A percentile compares a stretch with the other conserved stretches of the same genome.
phyloP scores from a whole-genome alignment of 2,113 vertebrate species.

The Nothoprocta pentlandii region DNA sequence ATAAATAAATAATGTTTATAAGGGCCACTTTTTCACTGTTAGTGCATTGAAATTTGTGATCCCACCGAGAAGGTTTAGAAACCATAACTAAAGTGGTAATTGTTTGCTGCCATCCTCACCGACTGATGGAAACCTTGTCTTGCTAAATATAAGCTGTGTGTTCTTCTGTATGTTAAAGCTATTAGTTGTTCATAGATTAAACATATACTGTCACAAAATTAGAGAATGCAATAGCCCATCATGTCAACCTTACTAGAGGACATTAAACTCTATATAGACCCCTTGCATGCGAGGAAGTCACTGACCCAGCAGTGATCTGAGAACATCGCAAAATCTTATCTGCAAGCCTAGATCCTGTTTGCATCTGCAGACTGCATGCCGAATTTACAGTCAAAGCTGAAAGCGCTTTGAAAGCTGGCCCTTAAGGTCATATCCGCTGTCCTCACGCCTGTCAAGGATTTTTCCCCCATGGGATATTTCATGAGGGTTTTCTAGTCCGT shows the following conservation, averaged over 20 bases:
- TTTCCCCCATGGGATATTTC: neutral
- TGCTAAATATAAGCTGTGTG: neutral
- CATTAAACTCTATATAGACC: neutral
- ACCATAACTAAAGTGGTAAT: neutral
- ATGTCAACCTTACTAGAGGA: neutral
- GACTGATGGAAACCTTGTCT: neutral
- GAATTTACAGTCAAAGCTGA: constrained; percentile 15
- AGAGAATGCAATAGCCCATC: constrained; percentile 6
- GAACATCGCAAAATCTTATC: neutral
- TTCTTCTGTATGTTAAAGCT: neutral
- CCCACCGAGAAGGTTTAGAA: neutral
- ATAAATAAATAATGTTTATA: neutral
- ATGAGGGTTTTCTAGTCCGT: neutral
- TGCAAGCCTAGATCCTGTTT: neutral
- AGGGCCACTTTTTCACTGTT: neutral
- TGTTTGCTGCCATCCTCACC: neutral
- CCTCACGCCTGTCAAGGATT: constrained; percentile 1
- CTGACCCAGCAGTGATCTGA: constrained; percentile 10
- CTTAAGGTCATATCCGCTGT: neutral
- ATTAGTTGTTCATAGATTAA: neutral
- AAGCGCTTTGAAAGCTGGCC: constrained; percentile 11
- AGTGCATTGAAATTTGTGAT: neutral
- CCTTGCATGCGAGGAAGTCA: neutral
- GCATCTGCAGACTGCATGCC: neutral
- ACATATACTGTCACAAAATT: neutral